phyloP scores from a whole-genome alignment of 2,888 invertebrate genomes.

The Meloe dianella region DNA sequence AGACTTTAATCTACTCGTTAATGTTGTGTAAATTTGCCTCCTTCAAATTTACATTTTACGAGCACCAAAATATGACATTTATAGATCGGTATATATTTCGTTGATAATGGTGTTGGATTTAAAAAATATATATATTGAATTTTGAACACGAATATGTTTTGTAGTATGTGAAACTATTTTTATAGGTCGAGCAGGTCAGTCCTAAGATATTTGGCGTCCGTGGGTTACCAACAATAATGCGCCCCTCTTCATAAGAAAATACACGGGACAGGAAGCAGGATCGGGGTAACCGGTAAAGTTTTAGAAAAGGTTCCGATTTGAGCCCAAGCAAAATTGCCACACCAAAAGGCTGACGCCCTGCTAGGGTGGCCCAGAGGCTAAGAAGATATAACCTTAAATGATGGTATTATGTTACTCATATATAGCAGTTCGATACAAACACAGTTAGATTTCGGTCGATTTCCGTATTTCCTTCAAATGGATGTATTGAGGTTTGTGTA shows the following conservation, averaged over 20 bases:
- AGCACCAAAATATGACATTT: background rate
- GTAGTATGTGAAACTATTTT: background rate
- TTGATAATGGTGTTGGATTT: background rate
- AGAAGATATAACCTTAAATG: background rate
- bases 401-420: background rate
- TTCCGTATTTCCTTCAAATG: slow-evolving; percentile 6
- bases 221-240: too few relatives aligned
- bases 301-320: too few relatives aligned
- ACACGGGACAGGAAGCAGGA: too few relatives aligned
- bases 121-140: background rate
- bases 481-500: slow-evolving; percentile 3
- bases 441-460: slow-evolving; percentile 9
- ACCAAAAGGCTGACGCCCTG: too few relatives aligned
- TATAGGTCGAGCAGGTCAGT: too few relatives aligned
- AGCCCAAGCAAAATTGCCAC: too few relatives aligned
- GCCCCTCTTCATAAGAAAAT: too few relatives aligned
- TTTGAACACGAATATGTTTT: background rate
- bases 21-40: background rate
- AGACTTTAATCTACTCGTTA: background rate
- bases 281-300: too few relatives aligned
- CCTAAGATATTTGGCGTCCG: too few relatives aligned
- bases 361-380: too few relatives aligned
- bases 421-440: background rate
- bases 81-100: background rate
- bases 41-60: background rate